Conservation (phyloP, 2,113 vertebrate genomes). For the Gambusia affinis region DNA sequence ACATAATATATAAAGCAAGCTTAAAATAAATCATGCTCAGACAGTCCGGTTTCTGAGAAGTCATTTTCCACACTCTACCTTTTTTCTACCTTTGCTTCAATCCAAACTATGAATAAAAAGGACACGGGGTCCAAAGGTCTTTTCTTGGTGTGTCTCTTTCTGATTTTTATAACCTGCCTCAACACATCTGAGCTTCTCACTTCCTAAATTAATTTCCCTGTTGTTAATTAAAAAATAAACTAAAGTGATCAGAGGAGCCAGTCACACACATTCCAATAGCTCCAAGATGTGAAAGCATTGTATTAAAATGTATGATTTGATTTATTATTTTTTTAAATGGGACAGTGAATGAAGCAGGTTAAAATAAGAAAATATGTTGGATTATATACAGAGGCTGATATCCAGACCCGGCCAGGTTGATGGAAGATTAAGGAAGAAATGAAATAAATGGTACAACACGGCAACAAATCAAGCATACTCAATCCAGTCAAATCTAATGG, state of each 20-base stretch:
- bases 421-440: neutral
- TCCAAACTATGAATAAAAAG: conserved; percentile 46
- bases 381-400: neutral
- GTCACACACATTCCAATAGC: conserved; percentile 12
- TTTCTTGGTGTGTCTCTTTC: conserved; percentile 42
- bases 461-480: neutral
- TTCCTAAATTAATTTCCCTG: conserved; percentile 32
- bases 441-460: neutral
- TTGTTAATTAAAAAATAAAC: conserved; percentile 1
- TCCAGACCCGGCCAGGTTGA: neutral
- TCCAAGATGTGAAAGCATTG: neutral
- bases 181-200: conserved; percentile 28
- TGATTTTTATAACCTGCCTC: conserved; percentile 34
- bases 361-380: neutral
- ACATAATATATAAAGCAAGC: neutral
- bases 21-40: neutral
- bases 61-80: neutral
- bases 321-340: neutral
- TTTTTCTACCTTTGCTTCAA: conserved; percentile 2
- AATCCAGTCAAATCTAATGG: neutral
- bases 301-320: neutral
- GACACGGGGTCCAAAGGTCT: conserved; percentile 61
- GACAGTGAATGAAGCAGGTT: neutral
- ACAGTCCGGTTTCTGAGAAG: conserved; percentile 2
- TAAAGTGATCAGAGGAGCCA: conserved; percentile 8